phyloP scores from a whole-genome alignment of 2,113 vertebrate genomes.

The Cyprinodon tularosa region DNA sequence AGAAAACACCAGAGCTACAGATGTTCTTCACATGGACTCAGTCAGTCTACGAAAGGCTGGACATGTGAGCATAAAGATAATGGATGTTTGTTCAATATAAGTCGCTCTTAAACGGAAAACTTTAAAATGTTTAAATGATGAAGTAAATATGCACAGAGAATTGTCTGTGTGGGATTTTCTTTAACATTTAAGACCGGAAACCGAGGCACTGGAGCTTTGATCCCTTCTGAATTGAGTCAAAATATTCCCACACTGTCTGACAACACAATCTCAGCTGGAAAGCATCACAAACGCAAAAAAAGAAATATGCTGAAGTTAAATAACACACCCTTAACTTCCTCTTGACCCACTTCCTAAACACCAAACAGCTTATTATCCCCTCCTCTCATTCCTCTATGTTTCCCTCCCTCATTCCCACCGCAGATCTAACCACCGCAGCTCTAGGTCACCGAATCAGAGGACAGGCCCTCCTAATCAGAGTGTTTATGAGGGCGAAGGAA shows the following conservation, averaged over 20 bases:
- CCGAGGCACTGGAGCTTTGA: conserved; percentile 46
- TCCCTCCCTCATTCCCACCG: conserved; percentile 13
- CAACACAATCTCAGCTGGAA: conserved; percentile 51
- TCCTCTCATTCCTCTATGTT: conserved; percentile 1
- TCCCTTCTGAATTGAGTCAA: conserved; percentile 64
- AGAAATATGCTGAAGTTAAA: conserved; percentile 16
- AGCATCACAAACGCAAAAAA: conserved; percentile 16
- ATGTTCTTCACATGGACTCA: conserved; percentile 10
- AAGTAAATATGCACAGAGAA: neutral
- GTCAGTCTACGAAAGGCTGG: neutral
- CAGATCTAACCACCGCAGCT: conserved; percentile 41
- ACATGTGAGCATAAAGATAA: conserved; percentile 15
- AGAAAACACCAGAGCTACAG: neutral
- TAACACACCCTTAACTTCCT: conserved; percentile 58
- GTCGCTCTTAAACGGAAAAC: conserved; percentile 19
- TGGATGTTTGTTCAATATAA: conserved; percentile 27
- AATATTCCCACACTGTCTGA: conserved; percentile 53
- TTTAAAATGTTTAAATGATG: conserved; percentile 12
- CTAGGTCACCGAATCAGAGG: conserved; percentile 49
- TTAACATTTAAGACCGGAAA: conserved; percentile 67
- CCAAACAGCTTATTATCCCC: conserved; percentile 33
- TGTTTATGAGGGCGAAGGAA: conserved; percentile 49
- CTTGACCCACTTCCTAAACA: conserved; percentile 66
- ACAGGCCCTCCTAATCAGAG: conserved; percentile 26
- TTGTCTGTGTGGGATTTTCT: conserved; percentile 52